A percentile compares a stretch with the other conserved stretches of the same genome.
Conservation (phyloP, 2,888 invertebrate species). For the Synergus laeviventris region DNA sequence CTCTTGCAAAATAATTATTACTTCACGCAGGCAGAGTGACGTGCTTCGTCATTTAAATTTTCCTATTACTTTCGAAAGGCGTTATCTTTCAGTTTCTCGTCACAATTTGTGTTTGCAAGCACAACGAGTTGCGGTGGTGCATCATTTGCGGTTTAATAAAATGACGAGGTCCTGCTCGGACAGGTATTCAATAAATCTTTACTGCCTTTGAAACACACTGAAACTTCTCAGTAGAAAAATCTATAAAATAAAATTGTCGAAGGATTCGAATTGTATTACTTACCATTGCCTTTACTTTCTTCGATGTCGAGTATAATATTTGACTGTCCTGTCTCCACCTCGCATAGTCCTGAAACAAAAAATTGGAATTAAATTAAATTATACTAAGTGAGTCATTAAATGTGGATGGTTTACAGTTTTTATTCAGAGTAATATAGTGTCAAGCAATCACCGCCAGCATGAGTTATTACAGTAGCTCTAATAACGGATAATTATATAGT, state of each 20-base stretch:
- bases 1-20: constrained; percentile 14
- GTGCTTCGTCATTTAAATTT: constrained; percentile 20
- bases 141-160: constrained; percentile 6
- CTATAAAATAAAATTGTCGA: neutral
- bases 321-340: constrained; percentile 91
- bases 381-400: neutral
- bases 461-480: neutral
- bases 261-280: constrained; percentile 76
- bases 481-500: neutral
- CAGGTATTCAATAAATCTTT: neutral
- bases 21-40: constrained; percentile 7
- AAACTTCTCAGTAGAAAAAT: neutral
- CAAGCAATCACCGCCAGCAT: neutral
- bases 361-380: neutral
- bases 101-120: neutral
- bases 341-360: constrained; percentile 82
- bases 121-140: neutral
- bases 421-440: neutral
- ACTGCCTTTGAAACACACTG: neutral
- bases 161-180: neutral
- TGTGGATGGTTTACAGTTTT: neutral
- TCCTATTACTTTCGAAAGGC: neutral
- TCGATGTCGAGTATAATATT: constrained; percentile 94
- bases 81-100: neutral
- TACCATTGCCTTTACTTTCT: constrained; percentile 91